Evolutionary conservation across 2,113 vertebrate genomes (phyloP), one percentile per base, ranked within the genome.

Genomic region (Petroica traversi): DNA sequence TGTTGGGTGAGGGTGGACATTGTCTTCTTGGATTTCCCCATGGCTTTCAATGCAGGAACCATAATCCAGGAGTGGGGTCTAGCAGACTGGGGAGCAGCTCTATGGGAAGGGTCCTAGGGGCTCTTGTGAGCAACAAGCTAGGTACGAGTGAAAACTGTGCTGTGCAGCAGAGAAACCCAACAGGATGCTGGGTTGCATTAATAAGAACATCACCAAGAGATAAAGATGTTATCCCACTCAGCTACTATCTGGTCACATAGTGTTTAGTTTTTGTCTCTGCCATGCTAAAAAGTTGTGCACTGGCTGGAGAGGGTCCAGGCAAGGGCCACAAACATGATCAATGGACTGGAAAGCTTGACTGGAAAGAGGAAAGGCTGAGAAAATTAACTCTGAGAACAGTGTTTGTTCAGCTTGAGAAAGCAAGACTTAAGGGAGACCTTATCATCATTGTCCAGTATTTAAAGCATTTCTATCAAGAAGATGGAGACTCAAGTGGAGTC

Each of bases 61-160:
- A 33, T 19, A 41, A 61, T 33, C 15, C 48, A 36, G 48, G 48
- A 69, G 8, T 36, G 31, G 25, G 18, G 41, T 26, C 22, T 41
- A 11, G 25, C 29, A 34, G 48, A 8, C 29, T 33, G 45, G 8
- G 48, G 8, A 69, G 4, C 14, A 48, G 71, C 34, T 55, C 18
- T 36, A 7, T 33, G 22, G 25, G 38, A 48, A 76, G 41, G 31
- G 55, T 8, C 12, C 25, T 23, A 20, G 31, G 17, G 22, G 9
- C 11, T 20, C n/a, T 48, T 14, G 14, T 28, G 31, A 34, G 26
- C 22, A 33, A 1, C 8, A 26, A 26, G 5, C 22, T 61, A 0
- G 0, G 14, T 33, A 36, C 16, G 36, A 57, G 9, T 49, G 58
- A 40, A 10, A 7, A 55, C 11, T 19, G 49, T 34, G 22, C 36